Evolutionary conservation across 2,113 vertebrate species (phyloP), one percentile per base, ranked within the genome.

Genomic region (Lichenostomus cassidix): DNA sequence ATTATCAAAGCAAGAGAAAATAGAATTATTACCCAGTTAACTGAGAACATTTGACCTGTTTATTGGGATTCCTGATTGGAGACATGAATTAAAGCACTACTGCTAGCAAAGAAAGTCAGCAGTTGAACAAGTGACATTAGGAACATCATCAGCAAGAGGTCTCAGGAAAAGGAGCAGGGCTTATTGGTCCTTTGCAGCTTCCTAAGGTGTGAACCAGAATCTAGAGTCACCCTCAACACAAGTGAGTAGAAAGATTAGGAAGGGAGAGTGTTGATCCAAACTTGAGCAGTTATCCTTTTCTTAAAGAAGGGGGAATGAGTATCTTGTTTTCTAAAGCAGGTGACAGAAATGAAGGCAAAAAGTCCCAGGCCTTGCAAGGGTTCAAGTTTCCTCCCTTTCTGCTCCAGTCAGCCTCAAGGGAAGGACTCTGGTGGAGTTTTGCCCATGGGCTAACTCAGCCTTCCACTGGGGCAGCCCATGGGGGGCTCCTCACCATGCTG

Each of bases 401-500:
- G 22, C 31, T 64, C 22, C 37, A 53, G 5, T n/a, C 33, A 75
- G 29, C 31, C 46, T 42, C 33, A 42, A 24, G 27, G 17, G 18
- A 71, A 49, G 25, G 27, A 19, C 25, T 65, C 15, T 24, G 39
- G 29, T 19, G 39, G 46, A 18, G 13, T 83, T 65, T 74, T 77
- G 24, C 18, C 35, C 3, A 7, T 3, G 21, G 47, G 10, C n/a
- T 74, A 37, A 53, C 20, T 15, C 46, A 80, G 21, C 19, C 27
- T 37, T 76, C 18, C 20, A 2, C 5, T 21, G 23, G 14, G 37
- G 31, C 85, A 73, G 58, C 15, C 41, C 12, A 1, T 15, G 12
- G 8, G 23, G 20, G 41, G 10, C 8, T 73, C 2, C 29, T 39
- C 16, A 10, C 2, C 5, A 1, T 10, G 2, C 2, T 22, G 29